phyloP scores from a whole-genome alignment of 2,797 vertebrate genomes.

The Onychomys arenicola region DNA sequence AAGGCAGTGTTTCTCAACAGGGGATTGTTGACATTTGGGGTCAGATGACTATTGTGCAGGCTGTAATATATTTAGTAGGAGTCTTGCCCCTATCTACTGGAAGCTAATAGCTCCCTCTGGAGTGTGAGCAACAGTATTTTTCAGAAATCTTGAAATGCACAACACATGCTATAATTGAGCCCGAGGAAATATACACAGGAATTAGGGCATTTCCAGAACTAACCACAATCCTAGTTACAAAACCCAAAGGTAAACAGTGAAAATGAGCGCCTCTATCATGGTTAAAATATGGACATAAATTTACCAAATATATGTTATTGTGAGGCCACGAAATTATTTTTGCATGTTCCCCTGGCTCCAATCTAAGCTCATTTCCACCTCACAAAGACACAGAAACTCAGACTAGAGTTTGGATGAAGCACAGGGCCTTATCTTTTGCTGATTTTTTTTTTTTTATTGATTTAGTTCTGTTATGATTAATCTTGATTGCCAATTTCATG shows the following conservation, averaged over 20 bases:
- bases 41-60: background rate
- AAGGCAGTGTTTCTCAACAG: background rate
- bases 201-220: constrained; percentile 22
- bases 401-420: background rate
- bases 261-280: background rate
- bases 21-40: background rate
- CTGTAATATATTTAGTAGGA: background rate
- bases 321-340: constrained; percentile 21
- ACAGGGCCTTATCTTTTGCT: background rate
- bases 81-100: background rate
- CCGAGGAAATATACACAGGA: background rate
- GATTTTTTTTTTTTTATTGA: background rate
- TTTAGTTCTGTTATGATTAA: background rate
- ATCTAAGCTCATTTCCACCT: background rate
- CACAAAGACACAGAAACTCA: background rate
- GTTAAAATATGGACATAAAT: constrained; percentile 32
- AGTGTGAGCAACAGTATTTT: background rate
- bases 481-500: background rate
- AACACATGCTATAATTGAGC: background rate
- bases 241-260: background rate
- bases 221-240: background rate
- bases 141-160: background rate
- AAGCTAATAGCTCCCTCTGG: background rate
- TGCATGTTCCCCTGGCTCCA: background rate
- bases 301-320: background rate